Evolutionary conservation across 2,888 invertebrate species (phyloP).

Genomic region (Achlya flavicornis): DNA sequence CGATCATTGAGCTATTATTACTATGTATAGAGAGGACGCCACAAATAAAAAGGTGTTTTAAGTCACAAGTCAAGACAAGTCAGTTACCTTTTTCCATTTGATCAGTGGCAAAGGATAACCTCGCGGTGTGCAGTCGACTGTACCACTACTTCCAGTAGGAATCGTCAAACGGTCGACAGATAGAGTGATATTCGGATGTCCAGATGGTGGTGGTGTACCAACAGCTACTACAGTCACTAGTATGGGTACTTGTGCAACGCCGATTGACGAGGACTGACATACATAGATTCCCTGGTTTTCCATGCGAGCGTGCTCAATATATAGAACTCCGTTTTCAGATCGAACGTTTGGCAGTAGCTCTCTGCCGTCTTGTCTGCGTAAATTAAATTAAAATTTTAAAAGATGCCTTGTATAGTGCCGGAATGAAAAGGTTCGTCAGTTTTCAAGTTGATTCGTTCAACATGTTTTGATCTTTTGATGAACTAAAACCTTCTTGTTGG

Average conservation of each 20-base stretch:
- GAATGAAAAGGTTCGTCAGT: too few relatives aligned
- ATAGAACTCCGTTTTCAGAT: conserved; percentile 87
- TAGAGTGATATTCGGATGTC: conserved; percentile 52
- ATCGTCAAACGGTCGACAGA: conserved; percentile 61
- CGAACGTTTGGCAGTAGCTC: conserved; percentile 83
- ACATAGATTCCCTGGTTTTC: conserved; percentile 93
- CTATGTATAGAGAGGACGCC: too few relatives aligned
- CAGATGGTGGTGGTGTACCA: conserved; percentile 56
- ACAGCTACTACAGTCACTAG: conserved; percentile 54
- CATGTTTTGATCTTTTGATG: too few relatives aligned
- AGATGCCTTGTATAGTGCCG: too few relatives aligned
- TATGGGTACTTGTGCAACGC: conserved; percentile 54
- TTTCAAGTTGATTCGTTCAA: background rate
- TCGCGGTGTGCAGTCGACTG: conserved; percentile 88
- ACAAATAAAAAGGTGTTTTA: too few relatives aligned
- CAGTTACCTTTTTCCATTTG: conserved; percentile 91
- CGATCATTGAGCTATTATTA: too few relatives aligned
- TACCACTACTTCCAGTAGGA: conserved; percentile 78
- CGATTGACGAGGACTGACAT: conserved; percentile 86
- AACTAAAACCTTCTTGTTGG: too few relatives aligned
- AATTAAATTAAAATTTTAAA: conserved; percentile 9
- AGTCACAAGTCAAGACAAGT: too few relatives aligned
- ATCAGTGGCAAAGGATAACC: conserved; percentile 91
- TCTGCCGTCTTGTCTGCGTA: conserved; percentile 73
- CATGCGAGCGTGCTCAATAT: conserved; percentile 86